Evolutionary conservation across 2,797 vertebrate species (phyloP), one percentile per base, ranked within the genome.

Genomic region (Muscicapa striata): DNA sequence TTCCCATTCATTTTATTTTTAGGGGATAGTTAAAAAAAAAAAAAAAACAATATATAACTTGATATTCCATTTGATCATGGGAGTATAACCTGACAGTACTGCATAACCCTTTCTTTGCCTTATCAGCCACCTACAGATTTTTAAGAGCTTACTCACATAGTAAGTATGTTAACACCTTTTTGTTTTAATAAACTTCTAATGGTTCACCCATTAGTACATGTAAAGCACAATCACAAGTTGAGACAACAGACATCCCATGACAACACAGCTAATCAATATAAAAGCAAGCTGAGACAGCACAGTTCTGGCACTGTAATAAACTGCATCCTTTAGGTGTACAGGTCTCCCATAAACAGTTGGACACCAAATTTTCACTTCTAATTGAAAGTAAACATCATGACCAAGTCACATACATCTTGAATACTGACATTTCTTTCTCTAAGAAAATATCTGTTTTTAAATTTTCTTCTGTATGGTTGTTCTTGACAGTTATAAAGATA

Each of bases 311-410:
- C 17, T 34, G 22, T 63, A 87, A 69, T 84, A 59, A 58, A 68
- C 15, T 27, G 1, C 3, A 12, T 80, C 22, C 54, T 83, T 75
- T 86, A 84, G 41, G 23, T 77, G 20, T 84, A 34, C 14, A 48
- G 32, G 69, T 84, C 40, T 40, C 36, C 40, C 43, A 6, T 67
- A 86, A 95, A 84, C 20, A 57, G n/a, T 32, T 90, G 81, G 43
- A 79, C 11, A 7, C 38, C 41, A 46, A 30, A 83, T 79, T 95
- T 94, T 41, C 23, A 82, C 20, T 72, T 84, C 34, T 94, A 80
- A 90, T 97, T 94, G 77, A 93, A 96, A 93, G 68, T 41, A 92
- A 95, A 88, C 48, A 79, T 36, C 1, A 40, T 84, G 43, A 51
- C 13, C 58, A 19, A 55, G 38, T 73, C 5, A 40, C 67, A 51